Base-by-base conservation (phyloP, 2,113 vertebrate genomes). In the Plecturocebus donacophilus region DNA sequence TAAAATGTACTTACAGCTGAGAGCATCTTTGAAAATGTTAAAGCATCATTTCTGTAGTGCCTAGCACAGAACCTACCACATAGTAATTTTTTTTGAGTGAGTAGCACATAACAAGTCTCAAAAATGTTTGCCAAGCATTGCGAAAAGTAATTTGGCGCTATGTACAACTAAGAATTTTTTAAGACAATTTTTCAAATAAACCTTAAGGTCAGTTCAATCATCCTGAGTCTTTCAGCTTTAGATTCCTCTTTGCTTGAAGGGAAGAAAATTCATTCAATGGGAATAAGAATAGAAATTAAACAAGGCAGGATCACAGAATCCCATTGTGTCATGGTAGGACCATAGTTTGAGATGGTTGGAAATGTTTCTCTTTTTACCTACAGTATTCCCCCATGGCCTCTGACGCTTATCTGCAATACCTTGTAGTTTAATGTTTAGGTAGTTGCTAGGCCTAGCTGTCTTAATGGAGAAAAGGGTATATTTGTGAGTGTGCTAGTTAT, bases 401-500 rank as follows among this genome's bases (percentile, higher is more conserved):
- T 58, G 47, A 58, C 13, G 14, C 11, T 93, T 87, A 21, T 92
- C 40, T 92, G 19, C 88, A 88, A 49, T 86, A 94, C 45, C 10
- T 82, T 88, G 21, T 66, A 91, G 42, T 91, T 91, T 96, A 93
- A n/a, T 93, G 12, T 75, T 91, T 92, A 93, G 90, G 56, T 16
- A 93, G 49, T 91, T 96, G 30, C 75, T 93, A 81, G 91, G 66
- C 52, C 32, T 38, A 27, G 12, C 73, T 71, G 35, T 98, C 20
- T n/a, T 85, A 10, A 49, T 80, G 42, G 92, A 88, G 42, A 83
- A 49, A n/a, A 85, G 52, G 49, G 1, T 49, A 40, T 47, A 49
- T 98, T 91, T 98, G 35, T 94, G 79, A 97, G 82, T 56, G 25
- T 68, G 52, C 27, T 91, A 42, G 14, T 96, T 94, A 17, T 52